A percentile compares a stretch with the other conserved stretches of the same genome.
Conservation (phyloP, 2,113 vertebrate genomes). For the Prionailurus viverrinus region DNA sequence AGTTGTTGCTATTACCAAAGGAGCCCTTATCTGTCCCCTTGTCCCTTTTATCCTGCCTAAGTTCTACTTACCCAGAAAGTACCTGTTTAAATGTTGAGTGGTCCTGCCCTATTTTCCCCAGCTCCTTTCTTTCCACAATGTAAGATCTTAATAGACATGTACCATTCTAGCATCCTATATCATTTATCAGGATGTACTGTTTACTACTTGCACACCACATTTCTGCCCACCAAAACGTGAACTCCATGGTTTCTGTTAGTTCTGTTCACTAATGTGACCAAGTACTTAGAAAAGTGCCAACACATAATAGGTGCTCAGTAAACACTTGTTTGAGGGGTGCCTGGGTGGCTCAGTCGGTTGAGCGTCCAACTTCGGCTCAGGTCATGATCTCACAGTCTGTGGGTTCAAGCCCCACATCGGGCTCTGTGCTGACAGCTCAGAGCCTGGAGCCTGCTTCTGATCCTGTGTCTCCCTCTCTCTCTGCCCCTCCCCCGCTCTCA, state of each 20-base stretch:
- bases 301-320: not conserved
- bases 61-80: not conserved
- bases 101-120: not conserved
- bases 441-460: too few species aligned
- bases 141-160: not conserved
- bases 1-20: not conserved
- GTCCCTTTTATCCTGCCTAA: not conserved
- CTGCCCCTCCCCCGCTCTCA: too few species aligned
- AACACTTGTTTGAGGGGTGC: not conserved
- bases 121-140: not conserved
- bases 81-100: not conserved
- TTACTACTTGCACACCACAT: not conserved
- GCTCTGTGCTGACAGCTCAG: too few species aligned
- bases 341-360: too few species aligned
- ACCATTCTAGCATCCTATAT: not conserved
- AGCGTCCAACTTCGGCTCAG: too few species aligned
- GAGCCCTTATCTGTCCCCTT: not conserved
- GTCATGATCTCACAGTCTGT: too few species aligned
- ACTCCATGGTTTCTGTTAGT: not conserved
- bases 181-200: not conserved
- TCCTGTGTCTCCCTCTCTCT: too few species aligned
- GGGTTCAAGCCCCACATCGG: too few species aligned
- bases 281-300: not conserved
- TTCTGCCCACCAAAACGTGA: not conserved
- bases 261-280: not conserved